Conservation (phyloP, 2,888 invertebrate species). For the Linhomoeus sp. region DNA sequence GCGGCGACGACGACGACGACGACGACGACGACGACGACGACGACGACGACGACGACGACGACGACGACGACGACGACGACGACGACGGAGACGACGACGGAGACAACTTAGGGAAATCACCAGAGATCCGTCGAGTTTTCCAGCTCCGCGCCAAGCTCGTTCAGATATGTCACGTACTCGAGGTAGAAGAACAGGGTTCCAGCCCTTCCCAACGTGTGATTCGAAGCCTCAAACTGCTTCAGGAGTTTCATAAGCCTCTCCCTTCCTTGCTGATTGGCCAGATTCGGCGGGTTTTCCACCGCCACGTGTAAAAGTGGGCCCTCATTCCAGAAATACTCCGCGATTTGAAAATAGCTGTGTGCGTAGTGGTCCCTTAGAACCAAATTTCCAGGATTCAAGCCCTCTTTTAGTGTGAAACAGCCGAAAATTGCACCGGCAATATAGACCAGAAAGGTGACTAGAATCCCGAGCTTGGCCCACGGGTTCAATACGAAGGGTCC, state of each 20-base stretch:
- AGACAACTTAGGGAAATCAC: too few species aligned
- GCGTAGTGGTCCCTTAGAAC: slow-evolving; percentile 24
- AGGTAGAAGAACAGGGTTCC: slow-evolving; percentile 26
- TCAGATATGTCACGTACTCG: slow-evolving; percentile 20
- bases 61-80: too few species aligned
- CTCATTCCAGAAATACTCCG: too few species aligned
- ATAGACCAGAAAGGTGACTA: slow-evolving; percentile 48
- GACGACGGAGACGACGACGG: too few species aligned
- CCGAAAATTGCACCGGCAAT: slow-evolving; percentile 64
- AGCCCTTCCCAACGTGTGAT: slow-evolving; percentile 20
- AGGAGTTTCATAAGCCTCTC: slow-evolving; percentile 12
- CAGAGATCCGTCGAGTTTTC: too few species aligned
- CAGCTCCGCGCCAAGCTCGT: too few species aligned
- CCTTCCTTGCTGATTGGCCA: slow-evolving; percentile 13
- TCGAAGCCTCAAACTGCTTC: slow-evolving; percentile 17
- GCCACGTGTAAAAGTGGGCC: slow-evolving; percentile 9
- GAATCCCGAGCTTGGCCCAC: slow-evolving; percentile 33
- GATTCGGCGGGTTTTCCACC: slow-evolving; percentile 18
- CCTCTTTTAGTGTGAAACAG: slow-evolving; percentile 35
- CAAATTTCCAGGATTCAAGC: slow-evolving; percentile 21
- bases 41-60: too few species aligned
- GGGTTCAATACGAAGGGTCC: slow-evolving; percentile 16
- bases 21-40: too few species aligned
- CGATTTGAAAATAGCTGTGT: slow-evolving; percentile 20
- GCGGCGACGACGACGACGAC: too few species aligned